phyloP scores from a whole-genome alignment of 2,888 invertebrate species.

The Pelosia muscerda region DNA sequence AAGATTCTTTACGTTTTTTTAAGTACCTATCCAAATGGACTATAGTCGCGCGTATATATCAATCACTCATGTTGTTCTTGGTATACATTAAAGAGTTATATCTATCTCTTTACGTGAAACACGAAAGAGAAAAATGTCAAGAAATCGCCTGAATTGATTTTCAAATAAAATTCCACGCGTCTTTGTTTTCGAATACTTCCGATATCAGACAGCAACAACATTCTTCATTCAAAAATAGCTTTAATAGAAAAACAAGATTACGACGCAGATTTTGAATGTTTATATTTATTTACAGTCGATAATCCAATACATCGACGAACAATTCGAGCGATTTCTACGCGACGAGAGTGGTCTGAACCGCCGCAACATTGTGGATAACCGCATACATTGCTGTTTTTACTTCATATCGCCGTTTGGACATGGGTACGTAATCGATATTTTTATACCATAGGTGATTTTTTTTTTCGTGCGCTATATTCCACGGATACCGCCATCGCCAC shows the following conservation, averaged over 20 bases:
- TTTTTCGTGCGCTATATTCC: no score
- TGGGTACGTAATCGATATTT: slow-evolving; percentile 87
- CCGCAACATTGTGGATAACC: slow-evolving; percentile 98
- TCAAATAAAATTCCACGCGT: background rate
- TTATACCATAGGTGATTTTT: background rate
- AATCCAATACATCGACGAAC: slow-evolving; percentile 98
- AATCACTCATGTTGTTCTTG: no score
- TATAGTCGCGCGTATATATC: no score
- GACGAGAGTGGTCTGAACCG: slow-evolving; percentile 98
- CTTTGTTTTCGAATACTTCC: slow-evolving; percentile 2
- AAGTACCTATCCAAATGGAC: no score
- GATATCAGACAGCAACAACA: background rate
- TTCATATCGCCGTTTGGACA: slow-evolving; percentile 99
- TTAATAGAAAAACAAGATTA: background rate
- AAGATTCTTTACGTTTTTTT: no score
- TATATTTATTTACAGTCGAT: slow-evolving; percentile 88
- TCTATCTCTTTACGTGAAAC: background rate
- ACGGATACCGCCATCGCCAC: no score
- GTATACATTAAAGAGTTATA: no score
- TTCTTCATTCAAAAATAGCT: background rate
- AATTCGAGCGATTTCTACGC: slow-evolving; percentile 96
- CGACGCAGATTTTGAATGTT: background rate
- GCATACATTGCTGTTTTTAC: slow-evolving; percentile 99
- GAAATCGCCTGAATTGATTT: background rate
- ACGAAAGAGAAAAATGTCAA: background rate